phyloP scores from a whole-genome alignment of 2,888 invertebrate genomes.

The Ectemnius cavifrons region DNA sequence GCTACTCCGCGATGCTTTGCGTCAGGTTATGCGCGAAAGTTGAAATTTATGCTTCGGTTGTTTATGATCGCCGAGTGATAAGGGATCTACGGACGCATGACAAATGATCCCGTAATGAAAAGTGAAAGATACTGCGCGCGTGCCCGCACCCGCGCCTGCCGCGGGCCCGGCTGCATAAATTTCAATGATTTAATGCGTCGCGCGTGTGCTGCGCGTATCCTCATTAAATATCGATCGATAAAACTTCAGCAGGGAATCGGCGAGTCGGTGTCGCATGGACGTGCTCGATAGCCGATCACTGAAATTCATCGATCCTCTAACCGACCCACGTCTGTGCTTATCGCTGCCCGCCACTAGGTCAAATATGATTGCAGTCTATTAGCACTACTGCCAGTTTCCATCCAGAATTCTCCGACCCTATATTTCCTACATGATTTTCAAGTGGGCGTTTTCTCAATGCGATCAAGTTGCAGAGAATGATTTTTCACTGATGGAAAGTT shows the following conservation, averaged over 20 bases:
- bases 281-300: slow-evolving; percentile 25
- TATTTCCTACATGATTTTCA: no score
- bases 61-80: slow-evolving; percentile 78
- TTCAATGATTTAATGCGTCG: slow-evolving; percentile 78
- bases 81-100: slow-evolving; percentile 77
- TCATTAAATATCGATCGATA: slow-evolving; percentile 73
- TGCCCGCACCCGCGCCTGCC: slow-evolving; percentile 10
- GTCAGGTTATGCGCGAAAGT: slow-evolving; percentile 78
- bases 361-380: slow-evolving; percentile 38
- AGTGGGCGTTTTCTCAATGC: no score
- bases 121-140: slow-evolving; percentile 77
- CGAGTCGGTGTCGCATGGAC: slow-evolving; percentile 2
- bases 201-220: slow-evolving; percentile 63
- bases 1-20: slow-evolving; percentile 69
- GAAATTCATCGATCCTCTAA: slow-evolving; percentile 59
- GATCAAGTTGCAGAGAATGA: no score
- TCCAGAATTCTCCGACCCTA: no score
- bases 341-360: slow-evolving; percentile 38
- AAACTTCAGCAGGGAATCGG: slow-evolving; percentile 59
- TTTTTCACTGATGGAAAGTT: no score
- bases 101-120: slow-evolving; percentile 78
- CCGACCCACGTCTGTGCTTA: slow-evolving; percentile 23
- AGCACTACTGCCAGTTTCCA: slow-evolving; percentile 3
- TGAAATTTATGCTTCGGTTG: slow-evolving; percentile 77
- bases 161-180: slow-evolving; percentile 74